Evolutionary conservation across 2,888 invertebrate genomes (phyloP), one percentile per base, ranked within the genome.

Genomic region (Cecidostiba fungosa): DNA sequence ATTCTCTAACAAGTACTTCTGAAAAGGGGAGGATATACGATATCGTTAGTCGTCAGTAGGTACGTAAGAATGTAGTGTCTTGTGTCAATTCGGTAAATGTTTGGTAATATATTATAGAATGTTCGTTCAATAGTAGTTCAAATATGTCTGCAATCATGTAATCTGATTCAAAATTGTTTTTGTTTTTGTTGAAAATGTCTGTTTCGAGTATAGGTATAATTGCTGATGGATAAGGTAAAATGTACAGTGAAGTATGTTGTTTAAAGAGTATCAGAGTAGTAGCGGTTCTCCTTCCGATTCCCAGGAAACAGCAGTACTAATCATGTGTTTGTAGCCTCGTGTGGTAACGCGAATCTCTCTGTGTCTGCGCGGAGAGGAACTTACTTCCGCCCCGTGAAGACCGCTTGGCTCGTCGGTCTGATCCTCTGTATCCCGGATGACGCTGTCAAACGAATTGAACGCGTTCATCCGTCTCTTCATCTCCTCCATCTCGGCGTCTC

Each of bases 271-370:
- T 82, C 39, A 74, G 82, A 81, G 19, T 16, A 81, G 19, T 16
- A 74, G 29, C 62, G 39, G 43, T 59, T 86, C 54, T 3, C 62
- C 77, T 39, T 86, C 82, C 14, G 79, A 76, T 10, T 79, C 80
- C 85, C 85, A 87, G 36, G 86, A 77, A 39, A 86, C 66, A 36
- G 85, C 73, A 10, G 86, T 82, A 5, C 39, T 81, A 59, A 86
- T 54, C 79, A 50, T 82, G 74, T 85, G 86, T 84, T 86, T 89
- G 59, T 89, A 89, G 70, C 87, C 88, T 29, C 89, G 89, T 84
- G 91, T 87, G 23, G 90, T 90, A 82, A 91, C 85, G 73, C 89
- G 88, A 79, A 89, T 77, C 47, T 84, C 88, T 74, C 88, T 87
- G 77, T 88, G 82, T 62, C 77, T 84, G n/a, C 88, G 86, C 26